These are phyloP conservation scores for Kuschelorhynchus macadamiae DNA, from an alignment of 2,888 invertebrate species.

Conservation along the genomic window DNA sequence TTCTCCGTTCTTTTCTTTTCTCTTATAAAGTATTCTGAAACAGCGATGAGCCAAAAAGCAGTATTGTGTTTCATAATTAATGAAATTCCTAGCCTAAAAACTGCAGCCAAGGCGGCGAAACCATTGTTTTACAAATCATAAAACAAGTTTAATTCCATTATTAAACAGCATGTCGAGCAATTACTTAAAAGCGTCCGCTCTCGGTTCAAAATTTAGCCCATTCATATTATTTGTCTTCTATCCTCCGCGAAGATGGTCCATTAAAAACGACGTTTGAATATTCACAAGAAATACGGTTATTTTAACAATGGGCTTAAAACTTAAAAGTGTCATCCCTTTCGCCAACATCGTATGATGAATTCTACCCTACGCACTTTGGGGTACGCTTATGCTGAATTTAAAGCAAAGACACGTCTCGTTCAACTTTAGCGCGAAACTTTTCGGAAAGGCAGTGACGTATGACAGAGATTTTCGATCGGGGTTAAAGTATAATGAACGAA, in stretches of 20 bases:
- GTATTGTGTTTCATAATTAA: constrained; percentile 22
- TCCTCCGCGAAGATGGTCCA: constrained; percentile 17
- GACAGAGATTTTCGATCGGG: no score
- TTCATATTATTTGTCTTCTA: constrained; percentile 35
- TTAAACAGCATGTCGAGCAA: constrained; percentile 44
- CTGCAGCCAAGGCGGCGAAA: constrained; percentile 13
- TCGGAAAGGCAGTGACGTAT: no score
- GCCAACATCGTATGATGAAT: constrained; percentile 32
- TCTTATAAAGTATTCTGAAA: not conserved
- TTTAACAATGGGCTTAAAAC: constrained; percentile 34
- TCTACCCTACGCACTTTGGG: constrained; percentile 38
- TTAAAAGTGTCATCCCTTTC: constrained; percentile 33
- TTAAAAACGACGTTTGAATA: constrained; percentile 27
- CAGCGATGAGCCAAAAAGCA: not conserved
- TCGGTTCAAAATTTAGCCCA: constrained; percentile 36
- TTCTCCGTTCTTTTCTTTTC: not conserved
- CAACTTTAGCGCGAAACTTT: constrained; percentile 7
- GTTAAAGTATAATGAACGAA: no score
- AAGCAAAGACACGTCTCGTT: constrained; percentile 27
- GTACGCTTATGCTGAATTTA: constrained; percentile 26
- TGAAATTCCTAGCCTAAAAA: constrained; percentile 18
- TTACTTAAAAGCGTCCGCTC: constrained; percentile 42
- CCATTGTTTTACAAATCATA: constrained; percentile 36
- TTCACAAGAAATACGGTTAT: constrained; percentile 28
- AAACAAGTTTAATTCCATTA: constrained; percentile 42